A percentile compares a stretch with the other conserved stretches of the same genome.
These are phyloP conservation scores for Hipparchia sbordonii DNA, from an alignment of 2,888 invertebrate species.

Conservation along the genomic window DNA sequence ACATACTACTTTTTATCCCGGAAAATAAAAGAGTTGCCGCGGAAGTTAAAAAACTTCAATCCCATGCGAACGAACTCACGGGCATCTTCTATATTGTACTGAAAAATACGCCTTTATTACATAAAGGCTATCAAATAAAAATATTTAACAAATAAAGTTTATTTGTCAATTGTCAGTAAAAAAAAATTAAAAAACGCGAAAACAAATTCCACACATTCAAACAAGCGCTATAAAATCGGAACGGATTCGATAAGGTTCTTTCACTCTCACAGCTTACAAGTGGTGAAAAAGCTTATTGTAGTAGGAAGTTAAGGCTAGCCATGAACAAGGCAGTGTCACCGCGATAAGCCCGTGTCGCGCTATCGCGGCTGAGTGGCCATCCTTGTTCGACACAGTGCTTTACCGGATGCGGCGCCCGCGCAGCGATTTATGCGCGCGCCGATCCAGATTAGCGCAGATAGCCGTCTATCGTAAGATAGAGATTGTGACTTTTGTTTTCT, in stretches of 20 bases:
- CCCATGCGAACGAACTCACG: no score
- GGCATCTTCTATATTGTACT: no score
- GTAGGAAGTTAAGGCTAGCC: slow-evolving; percentile 34
- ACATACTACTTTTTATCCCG: no score
- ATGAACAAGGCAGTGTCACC: slow-evolving; percentile 50
- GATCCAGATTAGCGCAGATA: slow-evolving; percentile 55
- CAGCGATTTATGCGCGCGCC: slow-evolving; percentile 59
- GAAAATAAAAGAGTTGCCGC: no score
- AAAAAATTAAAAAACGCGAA: not conserved
- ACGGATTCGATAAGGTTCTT: slow-evolving; percentile 13
- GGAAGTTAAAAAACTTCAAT: no score
- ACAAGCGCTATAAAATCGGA: slow-evolving; percentile 18
- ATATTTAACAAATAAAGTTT: no score
- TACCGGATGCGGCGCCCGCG: slow-evolving; percentile 51
- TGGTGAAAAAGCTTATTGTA: slow-evolving; percentile 27
- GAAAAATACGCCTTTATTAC: no score
- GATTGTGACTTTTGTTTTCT: not conserved
- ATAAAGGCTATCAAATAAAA: no score
- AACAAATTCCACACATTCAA: not conserved
- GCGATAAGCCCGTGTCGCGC: slow-evolving; percentile 49
- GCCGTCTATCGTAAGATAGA: slow-evolving; percentile 19
- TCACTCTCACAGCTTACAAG: slow-evolving; percentile 13
- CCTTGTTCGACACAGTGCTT: slow-evolving; percentile 54
- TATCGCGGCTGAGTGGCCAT: slow-evolving; percentile 53
- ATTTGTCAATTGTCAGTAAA: no score